Evolutionary conservation across 1,140 invertebrate species (phyloP).

Genomic region (Danaus plexippus): DNA sequence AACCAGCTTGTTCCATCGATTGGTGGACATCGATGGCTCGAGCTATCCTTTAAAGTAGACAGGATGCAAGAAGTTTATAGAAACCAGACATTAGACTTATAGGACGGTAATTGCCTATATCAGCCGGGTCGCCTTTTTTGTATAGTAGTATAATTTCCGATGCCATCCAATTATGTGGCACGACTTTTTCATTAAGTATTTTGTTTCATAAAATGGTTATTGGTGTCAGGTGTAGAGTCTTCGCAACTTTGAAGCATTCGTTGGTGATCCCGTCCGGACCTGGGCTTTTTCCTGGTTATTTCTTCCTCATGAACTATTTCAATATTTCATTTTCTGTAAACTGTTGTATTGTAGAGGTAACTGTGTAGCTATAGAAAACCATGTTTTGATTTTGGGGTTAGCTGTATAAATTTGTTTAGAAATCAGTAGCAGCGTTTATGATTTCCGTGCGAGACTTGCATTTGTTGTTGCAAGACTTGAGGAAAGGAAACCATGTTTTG

Average conservation of each 20-base stretch:
- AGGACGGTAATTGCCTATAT: no score
- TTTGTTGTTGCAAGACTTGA: constrained; percentile 13
- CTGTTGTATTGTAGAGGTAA: constrained; percentile 1
- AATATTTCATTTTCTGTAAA: constrained; percentile 14
- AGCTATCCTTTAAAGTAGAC: no score
- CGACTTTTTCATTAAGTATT: no score
- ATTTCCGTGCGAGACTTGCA: constrained; percentile 17
- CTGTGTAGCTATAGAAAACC: background rate
- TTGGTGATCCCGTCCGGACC: constrained; percentile 19
- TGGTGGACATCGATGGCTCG: no score
- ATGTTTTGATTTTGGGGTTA: constrained; percentile 3
- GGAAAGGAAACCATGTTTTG: constrained; percentile 23
- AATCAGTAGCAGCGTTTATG: constrained; percentile 24
- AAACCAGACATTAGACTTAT: no score
- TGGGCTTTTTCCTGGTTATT: no score
- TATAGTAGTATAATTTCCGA: no score
- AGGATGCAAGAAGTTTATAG: no score
- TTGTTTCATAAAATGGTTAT: constrained; percentile 19
- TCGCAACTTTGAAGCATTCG: constrained; percentile 16
- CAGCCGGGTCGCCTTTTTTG: no score
- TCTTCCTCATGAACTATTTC: constrained; percentile 19
- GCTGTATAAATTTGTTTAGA: constrained; percentile 23
- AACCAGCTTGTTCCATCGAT: no score
- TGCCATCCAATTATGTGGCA: no score
- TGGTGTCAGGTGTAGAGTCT: constrained; percentile 10